Evolutionary conservation across 2,797 vertebrate genomes (phyloP).

Genomic region (Uromys caudimaculatus): DNA sequence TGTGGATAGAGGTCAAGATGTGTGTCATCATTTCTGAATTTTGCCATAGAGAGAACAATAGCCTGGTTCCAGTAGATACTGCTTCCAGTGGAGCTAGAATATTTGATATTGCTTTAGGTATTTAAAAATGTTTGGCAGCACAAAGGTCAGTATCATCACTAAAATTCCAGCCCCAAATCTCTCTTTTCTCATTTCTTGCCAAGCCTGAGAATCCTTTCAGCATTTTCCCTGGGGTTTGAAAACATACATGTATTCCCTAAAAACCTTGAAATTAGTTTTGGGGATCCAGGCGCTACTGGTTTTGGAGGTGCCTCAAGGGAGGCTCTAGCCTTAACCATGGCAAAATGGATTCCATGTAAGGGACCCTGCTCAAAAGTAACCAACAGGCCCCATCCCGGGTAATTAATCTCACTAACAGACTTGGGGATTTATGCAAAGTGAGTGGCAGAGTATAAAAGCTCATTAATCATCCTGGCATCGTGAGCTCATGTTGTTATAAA

Average conservation of each 20-base stretch:
- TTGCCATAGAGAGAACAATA: background rate
- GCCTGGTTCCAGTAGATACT: background rate
- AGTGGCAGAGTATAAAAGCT: slow-evolving; percentile 65
- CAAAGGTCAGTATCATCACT: slow-evolving; percentile 35
- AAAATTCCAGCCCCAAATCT: slow-evolving; percentile 29
- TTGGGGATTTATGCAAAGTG: slow-evolving; percentile 62
- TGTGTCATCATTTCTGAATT: background rate
- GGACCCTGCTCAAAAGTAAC: slow-evolving; percentile 5
- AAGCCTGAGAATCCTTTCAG: background rate
- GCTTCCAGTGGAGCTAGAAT: background rate
- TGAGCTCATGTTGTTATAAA: slow-evolving; percentile 78
- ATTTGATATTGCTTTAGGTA: background rate
- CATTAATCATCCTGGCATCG: slow-evolving; percentile 73
- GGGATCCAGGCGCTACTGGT: slow-evolving; percentile 46
- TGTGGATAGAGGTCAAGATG: background rate
- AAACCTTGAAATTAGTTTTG: slow-evolving; percentile 57
- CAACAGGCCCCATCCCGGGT: slow-evolving; percentile 35
- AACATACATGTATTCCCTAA: slow-evolving; percentile 11
- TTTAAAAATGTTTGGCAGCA: slow-evolving; percentile 54
- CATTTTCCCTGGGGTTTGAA: slow-evolving; percentile 12
- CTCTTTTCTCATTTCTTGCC: background rate
- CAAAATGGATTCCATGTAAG: background rate
- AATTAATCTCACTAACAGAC: slow-evolving; percentile 71
- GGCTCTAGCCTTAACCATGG: background rate
- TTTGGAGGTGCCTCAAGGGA: background rate